Conservation (phyloP, 2,888 invertebrate species). For the Aleiodes leptofemur region DNA sequence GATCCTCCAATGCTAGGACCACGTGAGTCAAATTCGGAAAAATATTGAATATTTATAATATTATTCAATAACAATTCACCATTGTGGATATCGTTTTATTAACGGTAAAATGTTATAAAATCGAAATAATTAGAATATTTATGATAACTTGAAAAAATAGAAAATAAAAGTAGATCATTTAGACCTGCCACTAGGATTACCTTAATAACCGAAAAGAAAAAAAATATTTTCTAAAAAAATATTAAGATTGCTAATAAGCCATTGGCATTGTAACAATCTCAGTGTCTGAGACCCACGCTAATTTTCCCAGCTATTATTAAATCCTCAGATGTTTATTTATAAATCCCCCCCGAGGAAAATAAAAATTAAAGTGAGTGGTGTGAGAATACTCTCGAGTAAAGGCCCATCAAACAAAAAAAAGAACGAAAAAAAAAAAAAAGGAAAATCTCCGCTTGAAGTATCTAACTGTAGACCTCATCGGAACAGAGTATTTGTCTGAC, state of each 20-base stretch:
- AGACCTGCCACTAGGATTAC: no score
- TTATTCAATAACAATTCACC: no score
- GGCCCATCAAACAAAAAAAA: conserved; percentile 12
- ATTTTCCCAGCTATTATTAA: conserved; percentile 66
- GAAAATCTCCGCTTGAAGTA: neutral
- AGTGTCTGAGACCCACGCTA: conserved; percentile 66
- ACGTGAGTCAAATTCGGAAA: no score
- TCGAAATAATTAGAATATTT: no score
- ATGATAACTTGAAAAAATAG: no score
- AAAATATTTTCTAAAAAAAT: neutral
- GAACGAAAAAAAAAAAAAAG: no score
- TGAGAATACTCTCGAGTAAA: conserved; percentile 18
- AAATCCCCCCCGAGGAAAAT: conserved; percentile 35
- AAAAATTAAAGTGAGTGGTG: conserved; percentile 42
- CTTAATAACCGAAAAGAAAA: no score
- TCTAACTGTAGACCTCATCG: conserved; percentile 16
- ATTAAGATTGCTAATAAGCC: neutral
- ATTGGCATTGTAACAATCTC: conserved; percentile 31
- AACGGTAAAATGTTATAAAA: no score
- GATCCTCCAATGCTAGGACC: no score
- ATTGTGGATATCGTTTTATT: no score
- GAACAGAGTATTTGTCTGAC: conserved; percentile 22
- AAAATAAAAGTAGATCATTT: no score
- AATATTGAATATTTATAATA: no score
- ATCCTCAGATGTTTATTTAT: conserved; percentile 66